Evolutionary conservation across 2,888 invertebrate species (phyloP), one percentile per base, ranked within the genome.

Genomic region (Temnothorax unifasciatus): DNA sequence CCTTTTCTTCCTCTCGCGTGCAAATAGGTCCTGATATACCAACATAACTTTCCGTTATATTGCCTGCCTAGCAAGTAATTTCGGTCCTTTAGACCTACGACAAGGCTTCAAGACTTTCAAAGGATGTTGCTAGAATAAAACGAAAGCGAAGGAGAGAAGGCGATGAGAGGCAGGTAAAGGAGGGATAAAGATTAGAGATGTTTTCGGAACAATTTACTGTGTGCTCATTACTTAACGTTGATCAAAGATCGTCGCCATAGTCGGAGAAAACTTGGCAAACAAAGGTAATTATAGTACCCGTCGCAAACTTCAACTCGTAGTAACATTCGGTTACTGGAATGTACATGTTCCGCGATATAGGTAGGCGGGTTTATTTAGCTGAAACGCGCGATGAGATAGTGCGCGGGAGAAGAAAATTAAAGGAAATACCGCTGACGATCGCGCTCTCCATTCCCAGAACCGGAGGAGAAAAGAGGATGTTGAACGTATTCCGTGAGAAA

Each of bases 1-100:
- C 83, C 79, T 81, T 85, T 82, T 61, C 66, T 73, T 3, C 29
- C 82, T 87, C 25, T 54, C 86, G 74, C 88, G 84, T 86, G 90
- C 91, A 91, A 92, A 92, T 90, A 91, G 90, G 86, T 90, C 92
- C 91, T 92, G 91, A 93, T 92, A 90, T 90, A 91, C 90, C 88
- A 86, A 90, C 90, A 85, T 87, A 81, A 86, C 87, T 86, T 86
- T 82, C 74, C 90, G 87, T 88, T 86, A 85, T 87, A 87, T 87
- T 89, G 84, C 86, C 85, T 8, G 11, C 21, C 34, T 54, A 63
- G 89, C 85, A 90, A 91, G 93, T 90, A 92, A 93, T 93, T 93
- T 91, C 88, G 86, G 85, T 81, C 91, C 90, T 91, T 92, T 90
- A 92, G 11, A 91, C 90, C 90, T 88, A 66, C 86, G 77, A 57